A percentile compares a stretch with the other conserved stretches of the same genome.
Conservation (phyloP, 2,888 invertebrate species). For the Sympetrum striolatum region DNA sequence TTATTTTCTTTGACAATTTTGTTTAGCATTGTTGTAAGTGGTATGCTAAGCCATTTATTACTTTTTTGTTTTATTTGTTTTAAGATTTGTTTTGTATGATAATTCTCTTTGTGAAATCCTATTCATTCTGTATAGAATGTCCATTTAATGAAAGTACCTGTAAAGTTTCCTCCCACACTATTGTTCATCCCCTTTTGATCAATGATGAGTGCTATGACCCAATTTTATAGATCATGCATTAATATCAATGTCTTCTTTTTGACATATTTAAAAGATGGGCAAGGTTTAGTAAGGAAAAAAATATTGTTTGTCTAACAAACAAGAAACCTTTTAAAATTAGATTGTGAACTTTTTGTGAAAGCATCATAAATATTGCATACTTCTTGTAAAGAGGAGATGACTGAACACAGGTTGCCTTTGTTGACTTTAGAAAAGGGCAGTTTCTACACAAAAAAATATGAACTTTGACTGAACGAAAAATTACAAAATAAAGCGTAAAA, state of each 20-base stretch:
- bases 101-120: slow-evolving; percentile 41
- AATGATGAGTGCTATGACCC: slow-evolving; percentile 26
- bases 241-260: slow-evolving; percentile 41
- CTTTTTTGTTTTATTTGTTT: slow-evolving; percentile 35
- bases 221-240: slow-evolving; percentile 39
- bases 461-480: slow-evolving; percentile 36
- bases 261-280: slow-evolving; percentile 38
- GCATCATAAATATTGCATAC: slow-evolving; percentile 38
- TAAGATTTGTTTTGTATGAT: slow-evolving; percentile 34
- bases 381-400: slow-evolving; percentile 41
- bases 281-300: slow-evolving; percentile 21
- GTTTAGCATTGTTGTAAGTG: slow-evolving; percentile 28
- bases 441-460: slow-evolving; percentile 20
- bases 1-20: slow-evolving; percentile 19
- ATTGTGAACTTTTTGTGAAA: slow-evolving; percentile 37
- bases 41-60: slow-evolving; percentile 41
- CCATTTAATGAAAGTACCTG: slow-evolving; percentile 43
- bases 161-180: slow-evolving; percentile 38
- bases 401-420: slow-evolving; percentile 44
- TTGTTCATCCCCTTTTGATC: slow-evolving; percentile 28
- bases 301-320: slow-evolving; percentile 28
- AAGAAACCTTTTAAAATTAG: slow-evolving; percentile 19
- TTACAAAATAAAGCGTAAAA: slow-evolving; percentile 2
- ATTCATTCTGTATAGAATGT: slow-evolving; percentile 39
- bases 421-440: slow-evolving; percentile 30